Evolutionary conservation across 2,113 vertebrate species (phyloP).

Genomic region (Cochlearius cochlearius): DNA sequence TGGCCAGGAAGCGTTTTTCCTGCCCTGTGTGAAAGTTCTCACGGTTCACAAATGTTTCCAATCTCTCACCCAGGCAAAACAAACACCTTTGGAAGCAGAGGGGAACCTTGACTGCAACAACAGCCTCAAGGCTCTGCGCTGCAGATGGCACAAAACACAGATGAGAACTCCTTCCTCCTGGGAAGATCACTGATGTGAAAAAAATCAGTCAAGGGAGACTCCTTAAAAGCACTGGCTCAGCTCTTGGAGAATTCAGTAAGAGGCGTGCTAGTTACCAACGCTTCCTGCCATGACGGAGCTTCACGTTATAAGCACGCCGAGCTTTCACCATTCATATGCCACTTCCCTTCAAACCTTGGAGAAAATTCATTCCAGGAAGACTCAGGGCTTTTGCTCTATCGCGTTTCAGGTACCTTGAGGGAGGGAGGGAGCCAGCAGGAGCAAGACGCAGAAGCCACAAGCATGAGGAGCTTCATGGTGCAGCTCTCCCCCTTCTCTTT

Average conservation of each 20-base stretch:
- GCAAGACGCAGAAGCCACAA: neutral
- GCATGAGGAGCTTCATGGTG: neutral
- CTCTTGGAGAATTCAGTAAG: neutral
- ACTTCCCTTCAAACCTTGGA: neutral
- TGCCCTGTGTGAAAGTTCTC: neutral
- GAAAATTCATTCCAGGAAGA: neutral
- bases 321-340: neutral
- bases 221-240: neutral
- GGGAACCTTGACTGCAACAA: neutral
- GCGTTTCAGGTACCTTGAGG: neutral
- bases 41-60: neutral
- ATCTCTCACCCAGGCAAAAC: neutral
- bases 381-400: neutral
- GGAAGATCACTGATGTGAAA: neutral
- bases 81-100: neutral
- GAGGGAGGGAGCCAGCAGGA: neutral
- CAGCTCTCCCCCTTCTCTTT: neutral
- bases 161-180: neutral
- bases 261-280: neutral
- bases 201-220: neutral
- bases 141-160: neutral
- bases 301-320: neutral
- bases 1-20: neutral
- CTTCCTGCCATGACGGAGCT: accelerated
- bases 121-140: neutral